Evolutionary conservation across 2,113 vertebrate species (phyloP), one percentile per base, ranked within the genome.

Genomic region (Ammodytes marinus): DNA sequence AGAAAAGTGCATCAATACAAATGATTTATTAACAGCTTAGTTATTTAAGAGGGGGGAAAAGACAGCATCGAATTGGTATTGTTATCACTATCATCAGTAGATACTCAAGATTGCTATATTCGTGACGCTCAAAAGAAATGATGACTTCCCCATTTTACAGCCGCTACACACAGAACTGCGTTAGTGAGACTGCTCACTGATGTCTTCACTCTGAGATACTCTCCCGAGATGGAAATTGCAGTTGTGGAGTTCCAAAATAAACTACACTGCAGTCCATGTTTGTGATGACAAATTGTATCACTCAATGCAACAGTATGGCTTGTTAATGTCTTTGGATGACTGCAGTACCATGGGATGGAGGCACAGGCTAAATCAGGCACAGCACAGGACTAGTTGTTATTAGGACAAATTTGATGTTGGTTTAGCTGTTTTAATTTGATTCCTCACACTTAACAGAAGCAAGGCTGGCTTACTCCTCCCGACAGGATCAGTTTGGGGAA

Each of bases 401-500:
- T 27, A 60, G 47, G n/a, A 61, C 46, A 40, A 3, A 65, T 71
- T 64, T 35, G 4, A 46, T 78, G 17, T 50, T 50, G 27, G 8
- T 15, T 27, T 60, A 35, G 19, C 2, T 19, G 3, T 35, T 54
- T 37, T 40, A 8, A 9, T 19, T 66, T 35, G 46, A 72, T 59
- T 71, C 61, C 68, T 85, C 79, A 71, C 64, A 82, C 8, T 64
- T 87, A 64, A 27, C 4, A 69, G 45, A 55, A 61, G 13, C 42
- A 8, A 67, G 66, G 15, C 61, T 70, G 42, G 65, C 35, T 64
- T 60, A 47, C 43, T 4, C 58, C 52, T 74, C 10, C 81, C 27
- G n/a, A 49, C 59, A 59, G 67, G 52, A 71, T 66, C 57, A 15
- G 58, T 66, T 49, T 67, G 13, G 63, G 15, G 59, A 78, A 79